phyloP scores from a whole-genome alignment of 2,797 vertebrate genomes.

The Melanogrammus aeglefinus region DNA sequence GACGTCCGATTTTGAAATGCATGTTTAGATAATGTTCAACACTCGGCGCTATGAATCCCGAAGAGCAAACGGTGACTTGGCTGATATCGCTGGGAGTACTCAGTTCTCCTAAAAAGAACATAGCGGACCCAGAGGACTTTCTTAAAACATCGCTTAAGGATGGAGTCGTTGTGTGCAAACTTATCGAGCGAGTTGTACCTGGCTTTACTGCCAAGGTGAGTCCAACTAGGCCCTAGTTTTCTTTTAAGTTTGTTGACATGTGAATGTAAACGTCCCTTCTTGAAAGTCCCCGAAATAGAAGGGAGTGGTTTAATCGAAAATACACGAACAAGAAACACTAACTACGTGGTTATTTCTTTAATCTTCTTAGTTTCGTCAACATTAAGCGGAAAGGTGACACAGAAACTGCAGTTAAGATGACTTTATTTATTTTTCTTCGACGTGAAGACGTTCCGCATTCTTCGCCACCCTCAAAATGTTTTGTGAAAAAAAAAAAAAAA shows the following conservation, averaged over 20 bases:
- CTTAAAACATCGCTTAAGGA: slow-evolving; percentile 87
- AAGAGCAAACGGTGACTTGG: slow-evolving; percentile 95
- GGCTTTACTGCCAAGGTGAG: slow-evolving; percentile 87
- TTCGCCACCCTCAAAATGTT: slow-evolving; percentile 43
- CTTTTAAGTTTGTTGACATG: not conserved
- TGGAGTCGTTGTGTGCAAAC: slow-evolving; percentile 92
- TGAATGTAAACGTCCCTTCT: not conserved
- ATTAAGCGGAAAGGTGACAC: not conserved
- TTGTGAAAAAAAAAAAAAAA: slow-evolving; percentile 7
- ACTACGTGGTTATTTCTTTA: not conserved
- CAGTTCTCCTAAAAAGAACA: slow-evolving; percentile 93
- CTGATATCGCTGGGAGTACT: slow-evolving; percentile 94
- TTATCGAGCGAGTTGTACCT: slow-evolving; percentile 84
- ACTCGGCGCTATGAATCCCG: slow-evolving; percentile 84
- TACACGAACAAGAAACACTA: slow-evolving; percentile 29
- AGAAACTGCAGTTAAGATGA: slow-evolving; percentile 15
- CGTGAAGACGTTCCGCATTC: slow-evolving; percentile 74
- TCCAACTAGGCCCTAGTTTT: slow-evolving; percentile 5
- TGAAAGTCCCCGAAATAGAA: slow-evolving; percentile 31
- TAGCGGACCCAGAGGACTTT: slow-evolving; percentile 90
- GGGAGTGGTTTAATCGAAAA: slow-evolving; percentile 53
- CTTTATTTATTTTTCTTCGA: slow-evolving; percentile 33
- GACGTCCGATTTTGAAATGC: slow-evolving; percentile 45
- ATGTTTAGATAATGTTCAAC: slow-evolving; percentile 48
- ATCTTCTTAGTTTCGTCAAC: not conserved